Conservation (phyloP, 2,888 invertebrate genomes). For the Apamea monoglypha region DNA sequence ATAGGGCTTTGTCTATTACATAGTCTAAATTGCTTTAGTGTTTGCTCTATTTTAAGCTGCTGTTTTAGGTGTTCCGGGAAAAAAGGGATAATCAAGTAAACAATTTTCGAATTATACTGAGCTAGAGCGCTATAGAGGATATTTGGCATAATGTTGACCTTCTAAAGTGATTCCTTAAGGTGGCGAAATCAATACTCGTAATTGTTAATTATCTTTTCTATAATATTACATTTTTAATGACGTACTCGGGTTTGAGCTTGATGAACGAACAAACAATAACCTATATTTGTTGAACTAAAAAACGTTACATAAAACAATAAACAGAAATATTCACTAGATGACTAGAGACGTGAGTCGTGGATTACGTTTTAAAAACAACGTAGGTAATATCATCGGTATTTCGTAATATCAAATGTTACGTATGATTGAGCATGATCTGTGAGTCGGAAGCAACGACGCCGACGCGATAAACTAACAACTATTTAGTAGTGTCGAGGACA, state of each 20-base stretch:
- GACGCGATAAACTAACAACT: not conserved
- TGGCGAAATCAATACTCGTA: not conserved
- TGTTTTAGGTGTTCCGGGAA: not conserved
- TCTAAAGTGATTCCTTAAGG: not conserved
- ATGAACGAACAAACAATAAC: not conserved
- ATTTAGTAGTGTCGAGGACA: slow-evolving; percentile 1
- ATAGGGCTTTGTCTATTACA: not conserved
- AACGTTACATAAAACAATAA: not conserved
- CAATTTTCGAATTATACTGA: not conserved
- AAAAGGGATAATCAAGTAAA: not conserved
- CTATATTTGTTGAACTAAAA: not conserved
- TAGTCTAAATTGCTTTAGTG: not conserved
- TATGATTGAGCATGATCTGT: not conserved
- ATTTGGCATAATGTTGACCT: not conserved
- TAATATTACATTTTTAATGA: not conserved
- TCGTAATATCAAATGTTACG: slow-evolving; percentile 4
- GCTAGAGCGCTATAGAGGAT: not conserved
- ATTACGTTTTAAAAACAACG: too few relatives aligned
- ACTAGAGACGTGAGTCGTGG: too few relatives aligned
- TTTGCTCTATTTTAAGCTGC: not conserved
- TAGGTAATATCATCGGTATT: too few relatives aligned
- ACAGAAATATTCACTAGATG: not conserved
- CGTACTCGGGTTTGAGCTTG: not conserved
- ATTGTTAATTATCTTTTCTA: not conserved
- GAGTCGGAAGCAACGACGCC: not conserved